phyloP scores from a whole-genome alignment of 2,113 vertebrate species.

The Stegastes partitus region DNA sequence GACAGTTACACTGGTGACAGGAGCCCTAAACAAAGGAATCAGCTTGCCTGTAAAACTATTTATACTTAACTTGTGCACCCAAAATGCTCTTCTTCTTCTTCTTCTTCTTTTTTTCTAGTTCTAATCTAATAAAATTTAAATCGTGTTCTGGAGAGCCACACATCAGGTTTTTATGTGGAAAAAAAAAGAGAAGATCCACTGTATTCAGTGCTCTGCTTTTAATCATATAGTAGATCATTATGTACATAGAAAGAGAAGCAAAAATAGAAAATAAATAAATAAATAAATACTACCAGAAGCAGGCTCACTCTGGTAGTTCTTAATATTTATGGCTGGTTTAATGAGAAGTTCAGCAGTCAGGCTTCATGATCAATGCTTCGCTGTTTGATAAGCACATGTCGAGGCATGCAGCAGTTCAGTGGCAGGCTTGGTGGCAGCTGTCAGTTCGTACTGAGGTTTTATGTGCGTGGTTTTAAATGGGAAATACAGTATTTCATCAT shows the following conservation, averaged over 20 bases:
- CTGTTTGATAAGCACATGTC: constrained; percentile 1
- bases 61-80: not conserved
- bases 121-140: not conserved
- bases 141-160: not conserved
- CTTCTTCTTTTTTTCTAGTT: not conserved
- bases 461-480: not conserved
- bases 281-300: not conserved
- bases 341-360: constrained; percentile 14
- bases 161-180: not conserved
- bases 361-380: constrained; percentile 7
- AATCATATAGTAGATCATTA: not conserved
- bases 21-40: not conserved
- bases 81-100: too few species aligned
- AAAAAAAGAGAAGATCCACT: not conserved
- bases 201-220: not conserved
- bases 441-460: not conserved
- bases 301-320: not conserved
- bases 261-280: not conserved
- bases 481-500: not conserved
- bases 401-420: not conserved
- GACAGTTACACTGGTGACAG: not conserved
- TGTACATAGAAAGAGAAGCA: not conserved
- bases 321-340: not conserved
- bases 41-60: not conserved
- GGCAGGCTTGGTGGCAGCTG: not conserved